Percentiles rank a stretch among this genome's conserved stretches.
Evolutionary conservation across 2,888 invertebrate species (phyloP).

Genomic region (Microdon myrmicae): DNA sequence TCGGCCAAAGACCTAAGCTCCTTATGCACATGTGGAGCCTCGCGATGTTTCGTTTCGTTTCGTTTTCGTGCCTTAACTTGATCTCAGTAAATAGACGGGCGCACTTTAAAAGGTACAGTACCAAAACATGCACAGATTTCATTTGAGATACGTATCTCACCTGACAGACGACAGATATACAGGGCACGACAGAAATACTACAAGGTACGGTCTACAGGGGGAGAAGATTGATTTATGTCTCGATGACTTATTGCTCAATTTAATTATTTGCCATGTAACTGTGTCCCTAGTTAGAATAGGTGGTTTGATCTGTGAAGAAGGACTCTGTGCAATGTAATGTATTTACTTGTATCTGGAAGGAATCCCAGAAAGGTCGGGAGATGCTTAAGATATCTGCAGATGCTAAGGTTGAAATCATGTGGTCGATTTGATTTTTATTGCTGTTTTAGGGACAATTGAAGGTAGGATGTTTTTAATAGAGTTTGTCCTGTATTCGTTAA

Average conservation of each 20-base stretch:
- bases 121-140: conserved; percentile 24
- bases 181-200: too few species aligned
- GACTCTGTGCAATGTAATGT: too few species aligned
- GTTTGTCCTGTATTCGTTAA: too few species aligned
- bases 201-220: conserved; percentile 44
- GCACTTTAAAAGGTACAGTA: conserved; percentile 26
- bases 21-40: conserved; percentile 9
- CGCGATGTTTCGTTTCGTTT: conserved; percentile 4
- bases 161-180: conserved; percentile 27
- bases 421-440: too few species aligned
- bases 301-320: too few species aligned
- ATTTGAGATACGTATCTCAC: conserved; percentile 40
- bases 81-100: background rate
- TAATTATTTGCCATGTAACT: conserved; percentile 45
- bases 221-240: conserved; percentile 46
- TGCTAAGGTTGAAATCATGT: too few species aligned
- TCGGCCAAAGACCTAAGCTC: conserved; percentile 14
- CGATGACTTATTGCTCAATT: conserved; percentile 51
- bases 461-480: too few species aligned
- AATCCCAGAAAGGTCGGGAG: too few species aligned
- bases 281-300: conserved; percentile 12
- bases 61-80: too few species aligned
- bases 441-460: too few species aligned
- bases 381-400: too few species aligned
- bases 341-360: too few species aligned